phyloP scores from a whole-genome alignment of 2,888 invertebrate species.

The Aethes cnicana region DNA sequence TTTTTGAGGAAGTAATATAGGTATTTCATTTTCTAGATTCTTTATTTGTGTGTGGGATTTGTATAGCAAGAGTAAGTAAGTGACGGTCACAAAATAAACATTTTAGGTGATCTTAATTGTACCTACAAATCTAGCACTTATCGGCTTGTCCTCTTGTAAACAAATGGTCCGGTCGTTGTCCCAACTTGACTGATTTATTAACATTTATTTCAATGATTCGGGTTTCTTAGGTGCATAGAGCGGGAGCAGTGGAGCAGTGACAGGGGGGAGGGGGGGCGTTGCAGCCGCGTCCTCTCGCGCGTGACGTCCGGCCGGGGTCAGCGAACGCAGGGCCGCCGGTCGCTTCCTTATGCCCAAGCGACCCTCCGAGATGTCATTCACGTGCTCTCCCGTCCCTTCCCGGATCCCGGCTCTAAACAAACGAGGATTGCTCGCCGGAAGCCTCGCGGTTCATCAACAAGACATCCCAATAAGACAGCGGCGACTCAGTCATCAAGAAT shows the following conservation, averaged over 20 bases:
- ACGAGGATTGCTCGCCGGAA: slow-evolving; percentile 29
- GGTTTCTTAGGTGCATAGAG: slow-evolving; percentile 27
- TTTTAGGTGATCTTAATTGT: too few species aligned
- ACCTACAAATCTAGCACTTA: too few species aligned
- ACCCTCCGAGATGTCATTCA: slow-evolving; percentile 72
- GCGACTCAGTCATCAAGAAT: too few species aligned
- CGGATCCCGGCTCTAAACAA: slow-evolving; percentile 36
- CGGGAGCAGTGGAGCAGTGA: slow-evolving; percentile 25
- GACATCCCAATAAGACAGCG: slow-evolving; percentile 16
- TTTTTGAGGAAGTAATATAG: too few species aligned
- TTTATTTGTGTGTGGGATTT: too few species aligned
- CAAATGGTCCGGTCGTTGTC: slow-evolving; percentile 13
- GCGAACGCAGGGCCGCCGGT: slow-evolving; percentile 69
- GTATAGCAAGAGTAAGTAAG: too few species aligned
- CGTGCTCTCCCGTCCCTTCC: slow-evolving; percentile 50
- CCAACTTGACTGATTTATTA: slow-evolving; percentile 22
- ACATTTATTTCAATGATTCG: slow-evolving; percentile 28
- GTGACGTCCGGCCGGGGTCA: slow-evolving; percentile 77
- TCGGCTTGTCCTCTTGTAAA: slow-evolving; percentile 14
- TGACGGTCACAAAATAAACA: too few species aligned
- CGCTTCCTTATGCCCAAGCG: slow-evolving; percentile 69
- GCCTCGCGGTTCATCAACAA: slow-evolving; percentile 12
- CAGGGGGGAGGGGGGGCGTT: slow-evolving; percentile 41
- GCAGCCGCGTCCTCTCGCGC: slow-evolving; percentile 74
- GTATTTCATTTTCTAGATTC: too few species aligned